Percentiles rank a stretch among this genome's conserved stretches.
phyloP scores from a whole-genome alignment of 2,113 vertebrate genomes.

The Melierax canorus region DNA sequence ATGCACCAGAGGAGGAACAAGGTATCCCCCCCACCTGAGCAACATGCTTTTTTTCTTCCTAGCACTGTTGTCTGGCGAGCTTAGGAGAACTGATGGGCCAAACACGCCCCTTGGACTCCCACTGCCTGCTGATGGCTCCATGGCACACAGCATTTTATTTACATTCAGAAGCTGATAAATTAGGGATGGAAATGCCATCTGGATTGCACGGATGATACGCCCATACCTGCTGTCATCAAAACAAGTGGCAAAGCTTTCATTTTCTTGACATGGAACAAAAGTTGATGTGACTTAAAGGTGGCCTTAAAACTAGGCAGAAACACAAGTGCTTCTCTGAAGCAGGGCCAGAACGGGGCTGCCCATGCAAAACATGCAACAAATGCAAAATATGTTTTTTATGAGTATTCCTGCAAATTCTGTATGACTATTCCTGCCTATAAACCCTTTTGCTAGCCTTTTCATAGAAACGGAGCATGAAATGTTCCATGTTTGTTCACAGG shows the following conservation, averaged over 20 bases:
- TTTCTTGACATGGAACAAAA: neutral
- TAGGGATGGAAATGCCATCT: neutral
- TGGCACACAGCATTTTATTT: neutral
- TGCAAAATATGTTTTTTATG: neutral
- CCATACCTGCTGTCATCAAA: neutral
- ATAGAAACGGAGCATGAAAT: neutral
- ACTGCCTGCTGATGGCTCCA: fast-evolving
- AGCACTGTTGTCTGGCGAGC: fast-evolving
- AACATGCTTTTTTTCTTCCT: neutral
- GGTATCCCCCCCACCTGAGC: neutral
- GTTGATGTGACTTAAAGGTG: neutral
- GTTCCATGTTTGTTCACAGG: neutral
- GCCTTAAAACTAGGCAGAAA: neutral
- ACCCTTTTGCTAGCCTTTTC: neutral
- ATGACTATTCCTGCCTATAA: neutral
- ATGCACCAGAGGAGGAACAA: neutral
- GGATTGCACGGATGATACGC: neutral
- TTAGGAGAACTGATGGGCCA: neutral
- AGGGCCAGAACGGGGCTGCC: neutral
- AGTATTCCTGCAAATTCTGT: neutral
- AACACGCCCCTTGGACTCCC: neutral
- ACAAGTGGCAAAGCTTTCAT: neutral
- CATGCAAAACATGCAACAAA: neutral
- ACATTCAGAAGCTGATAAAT: neutral
- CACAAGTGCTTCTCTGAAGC: neutral